These are phyloP conservation scores for Magallana ariakensis DNA, from an alignment of 1,140 invertebrate species.

Conservation along the genomic window DNA sequence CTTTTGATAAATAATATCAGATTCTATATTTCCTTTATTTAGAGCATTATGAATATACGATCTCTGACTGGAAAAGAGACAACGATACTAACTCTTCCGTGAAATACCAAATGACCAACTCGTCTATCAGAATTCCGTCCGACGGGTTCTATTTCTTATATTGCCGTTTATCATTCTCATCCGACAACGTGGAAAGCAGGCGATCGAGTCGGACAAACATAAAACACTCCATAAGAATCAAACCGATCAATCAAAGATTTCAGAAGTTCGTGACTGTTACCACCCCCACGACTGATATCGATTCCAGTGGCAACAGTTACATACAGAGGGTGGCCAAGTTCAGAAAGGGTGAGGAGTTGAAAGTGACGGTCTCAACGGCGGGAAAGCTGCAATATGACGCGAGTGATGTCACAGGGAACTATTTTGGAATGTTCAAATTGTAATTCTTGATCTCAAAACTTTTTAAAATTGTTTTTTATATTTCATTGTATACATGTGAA, in stretches of 20 bases:
- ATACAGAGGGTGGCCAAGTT: slow-evolving; percentile 12
- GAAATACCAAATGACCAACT: not conserved
- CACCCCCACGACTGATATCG: not conserved
- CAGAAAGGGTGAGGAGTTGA: slow-evolving; percentile 17
- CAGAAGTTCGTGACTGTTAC: slow-evolving; percentile 29
- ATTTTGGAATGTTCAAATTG: slow-evolving; percentile 32
- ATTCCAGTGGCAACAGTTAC: not conserved
- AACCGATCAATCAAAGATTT: not conserved
- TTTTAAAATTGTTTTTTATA: too few relatives aligned
- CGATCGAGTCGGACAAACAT: not conserved
- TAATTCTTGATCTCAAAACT: not conserved
- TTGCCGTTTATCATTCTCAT: slow-evolving; percentile 8
- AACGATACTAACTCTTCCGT: not conserved
- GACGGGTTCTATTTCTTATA: slow-evolving; percentile 33
- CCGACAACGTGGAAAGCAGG: not conserved
- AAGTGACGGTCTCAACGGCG: slow-evolving; percentile 3
- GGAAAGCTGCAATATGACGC: slow-evolving; percentile 10
- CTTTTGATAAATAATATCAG: too few relatives aligned
- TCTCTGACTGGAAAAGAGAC: not conserved
- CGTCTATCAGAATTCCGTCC: slow-evolving; percentile 11
- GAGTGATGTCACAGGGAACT: not conserved
- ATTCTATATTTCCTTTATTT: not conserved
- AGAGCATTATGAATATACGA: slow-evolving; percentile 19
- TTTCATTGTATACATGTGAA: too few relatives aligned
- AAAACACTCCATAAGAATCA: slow-evolving; percentile 15